These are phyloP conservation scores for Cyrtorhinus lividipennis DNA, from an alignment of 1,140 invertebrate genomes.

Conservation along the genomic window DNA sequence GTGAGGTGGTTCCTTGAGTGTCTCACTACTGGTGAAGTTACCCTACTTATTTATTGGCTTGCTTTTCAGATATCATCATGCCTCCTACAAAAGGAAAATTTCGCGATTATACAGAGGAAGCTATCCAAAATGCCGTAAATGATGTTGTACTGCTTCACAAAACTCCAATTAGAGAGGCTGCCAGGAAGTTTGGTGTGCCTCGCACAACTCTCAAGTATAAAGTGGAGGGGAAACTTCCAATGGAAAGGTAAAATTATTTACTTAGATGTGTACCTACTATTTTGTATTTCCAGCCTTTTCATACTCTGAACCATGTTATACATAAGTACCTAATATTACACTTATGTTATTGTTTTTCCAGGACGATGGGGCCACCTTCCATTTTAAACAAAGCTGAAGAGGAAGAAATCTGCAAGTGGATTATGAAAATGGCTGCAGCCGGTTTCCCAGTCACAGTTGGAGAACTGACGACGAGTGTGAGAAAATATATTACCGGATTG, in stretches of 20 bases:
- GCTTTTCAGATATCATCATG: not conserved
- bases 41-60: too few relatives aligned
- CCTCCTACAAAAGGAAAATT: not conserved
- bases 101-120: not conserved
- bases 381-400: slow-evolving; percentile 12
- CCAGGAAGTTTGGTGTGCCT: not conserved
- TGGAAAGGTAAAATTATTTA: not conserved
- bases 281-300: too few relatives aligned
- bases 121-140: not conserved
- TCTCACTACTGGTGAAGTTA: too few relatives aligned
- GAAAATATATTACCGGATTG: not conserved
- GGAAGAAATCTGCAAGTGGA: not conserved
- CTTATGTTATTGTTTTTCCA: too few relatives aligned
- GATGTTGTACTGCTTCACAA: not conserved
- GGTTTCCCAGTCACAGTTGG: slow-evolving; percentile 1
- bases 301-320: too few relatives aligned
- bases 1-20: too few relatives aligned
- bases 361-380: not conserved
- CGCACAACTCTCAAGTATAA: not conserved
- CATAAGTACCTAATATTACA: too few relatives aligned
- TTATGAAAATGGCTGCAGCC: not conserved
- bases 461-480: not conserved
- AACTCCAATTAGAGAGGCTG: not conserved
- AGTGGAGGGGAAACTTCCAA: not conserved
- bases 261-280: too few relatives aligned